Base-by-base conservation (phyloP, 2,113 vertebrate species). In the Fulmarus glacialis region DNA sequence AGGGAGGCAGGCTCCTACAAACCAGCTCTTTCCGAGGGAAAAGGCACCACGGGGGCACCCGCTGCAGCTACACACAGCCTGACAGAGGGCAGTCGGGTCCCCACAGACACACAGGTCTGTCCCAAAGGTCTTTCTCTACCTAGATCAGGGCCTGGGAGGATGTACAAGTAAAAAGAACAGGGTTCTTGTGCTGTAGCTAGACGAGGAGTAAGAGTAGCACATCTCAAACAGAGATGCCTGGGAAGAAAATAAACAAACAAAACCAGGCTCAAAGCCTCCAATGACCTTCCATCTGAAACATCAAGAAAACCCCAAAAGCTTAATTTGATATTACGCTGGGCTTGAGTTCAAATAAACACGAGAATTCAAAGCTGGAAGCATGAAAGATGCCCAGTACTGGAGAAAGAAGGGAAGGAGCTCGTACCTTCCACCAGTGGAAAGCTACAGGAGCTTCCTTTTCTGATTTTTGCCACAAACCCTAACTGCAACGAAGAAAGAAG, bases 171-270 rank as follows among this genome's bases (percentile, higher is more conserved):
- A 48, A 47, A 68, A 66, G 43, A 66, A 47, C 24, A 27, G 7
- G 11, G 17, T 42, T 73, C 26, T 43, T 70, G 13, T n/a, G n/a
- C n/a, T n/a, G n/a, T n/a, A n/a, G n/a, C n/a, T n/a, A n/a, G n/a
- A n/a, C n/a, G n/a, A n/a, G n/a, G n/a, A n/a, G n/a, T n/a, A n/a
- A n/a, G n/a, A n/a, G n/a, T n/a, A n/a, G n/a, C n/a, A 71, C 52
- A 63, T 36, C 67, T 75, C n/a, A 67, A 82, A 88, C 12, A 66
- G 45, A 83, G 82, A 94, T 47, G 43, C 60, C 72, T 74, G 63
- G 67, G 78, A 95, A 87, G 43, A 95, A 95, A 95, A 95, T 38
- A 88, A 75, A 68, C 40, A 84, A 82, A 60, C 50, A 89, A 81
- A 94, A 63, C 30, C 45, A 90, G 88, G 75, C 94, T 80, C 72